phyloP scores from a whole-genome alignment of 1,140 invertebrate species.

The Brachystomella parvula region DNA sequence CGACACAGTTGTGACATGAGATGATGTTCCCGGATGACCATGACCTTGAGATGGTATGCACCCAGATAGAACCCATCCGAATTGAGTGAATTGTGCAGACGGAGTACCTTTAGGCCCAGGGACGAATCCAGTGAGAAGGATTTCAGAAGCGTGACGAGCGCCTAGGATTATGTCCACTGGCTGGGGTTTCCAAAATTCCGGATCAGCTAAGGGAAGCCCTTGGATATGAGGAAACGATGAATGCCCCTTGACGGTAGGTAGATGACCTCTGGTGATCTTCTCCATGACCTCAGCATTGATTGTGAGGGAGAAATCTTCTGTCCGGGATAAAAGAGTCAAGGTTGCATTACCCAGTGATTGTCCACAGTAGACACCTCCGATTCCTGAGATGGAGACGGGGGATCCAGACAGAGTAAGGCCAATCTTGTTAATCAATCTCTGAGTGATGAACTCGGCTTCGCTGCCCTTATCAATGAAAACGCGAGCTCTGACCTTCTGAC shows the following conservation, averaged over 20 bases:
- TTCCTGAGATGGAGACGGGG: background rate
- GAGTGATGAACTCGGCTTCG: constrained; percentile 12
- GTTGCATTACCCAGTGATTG: background rate
- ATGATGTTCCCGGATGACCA: background rate
- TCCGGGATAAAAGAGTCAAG: background rate
- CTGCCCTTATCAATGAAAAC: constrained; percentile 17
- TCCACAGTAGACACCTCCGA: constrained; percentile 3
- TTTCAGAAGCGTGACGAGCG: background rate
- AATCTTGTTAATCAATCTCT: background rate
- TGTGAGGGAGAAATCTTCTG: background rate
- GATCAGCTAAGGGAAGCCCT: constrained; percentile 4
- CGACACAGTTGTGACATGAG: background rate
- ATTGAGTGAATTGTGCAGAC: background rate
- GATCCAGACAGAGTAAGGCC: background rate
- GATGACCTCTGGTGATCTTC: background rate
- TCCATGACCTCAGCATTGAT: background rate
- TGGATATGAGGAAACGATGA: background rate
- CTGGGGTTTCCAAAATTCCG: background rate
- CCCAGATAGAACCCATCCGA: constrained; percentile 17
- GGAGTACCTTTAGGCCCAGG: background rate
- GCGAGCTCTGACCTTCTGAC: background rate
- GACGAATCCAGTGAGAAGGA: background rate
- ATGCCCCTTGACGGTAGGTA: background rate
- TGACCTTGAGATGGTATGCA: background rate
- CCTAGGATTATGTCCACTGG: constrained; percentile 17